Evolutionary conservation across 2,113 vertebrate species (phyloP).

Genomic region (Ictidomys tridecemlineatus): DNA sequence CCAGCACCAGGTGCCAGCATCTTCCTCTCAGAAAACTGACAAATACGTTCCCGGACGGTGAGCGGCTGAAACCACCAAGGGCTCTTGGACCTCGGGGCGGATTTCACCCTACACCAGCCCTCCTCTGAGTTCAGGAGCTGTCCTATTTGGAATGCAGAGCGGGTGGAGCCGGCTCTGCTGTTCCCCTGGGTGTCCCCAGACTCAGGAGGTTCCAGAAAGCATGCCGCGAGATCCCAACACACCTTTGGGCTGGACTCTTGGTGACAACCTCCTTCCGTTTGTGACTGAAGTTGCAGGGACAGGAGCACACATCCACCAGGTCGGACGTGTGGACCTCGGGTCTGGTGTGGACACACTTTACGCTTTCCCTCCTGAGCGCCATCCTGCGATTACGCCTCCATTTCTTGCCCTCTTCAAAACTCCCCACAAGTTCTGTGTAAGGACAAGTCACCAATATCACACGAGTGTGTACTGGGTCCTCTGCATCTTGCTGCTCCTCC

Average conservation of each 20-base stretch:
- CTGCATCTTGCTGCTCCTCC: neutral
- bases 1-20: conserved; percentile 62
- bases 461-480: neutral
- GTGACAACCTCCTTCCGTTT: neutral
- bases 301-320: neutral
- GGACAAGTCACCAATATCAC: neutral
- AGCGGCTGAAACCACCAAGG: conserved; percentile 73
- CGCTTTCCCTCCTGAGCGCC: neutral
- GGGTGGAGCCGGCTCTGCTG: conserved; percentile 63
- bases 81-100: conserved; percentile 68
- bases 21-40: conserved; percentile 78
- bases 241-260: conserved; percentile 56
- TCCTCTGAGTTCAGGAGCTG: conserved; percentile 78
- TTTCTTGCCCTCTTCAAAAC: neutral
- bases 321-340: neutral
- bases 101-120: conserved; percentile 78
- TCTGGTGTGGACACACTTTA: neutral
- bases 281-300: neutral
- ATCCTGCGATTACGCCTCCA: neutral
- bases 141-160: conserved; percentile 80
- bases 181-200: conserved; percentile 1
- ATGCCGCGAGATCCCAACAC: conserved; percentile 69
- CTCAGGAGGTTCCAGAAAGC: conserved; percentile 73
- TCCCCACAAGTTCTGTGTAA: neutral
- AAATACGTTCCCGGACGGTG: conserved; percentile 57